A percentile compares a stretch with the other conserved stretches of the same genome.
Evolutionary conservation across 2,113 vertebrate species (phyloP).

Genomic region (Stegastes partitus): DNA sequence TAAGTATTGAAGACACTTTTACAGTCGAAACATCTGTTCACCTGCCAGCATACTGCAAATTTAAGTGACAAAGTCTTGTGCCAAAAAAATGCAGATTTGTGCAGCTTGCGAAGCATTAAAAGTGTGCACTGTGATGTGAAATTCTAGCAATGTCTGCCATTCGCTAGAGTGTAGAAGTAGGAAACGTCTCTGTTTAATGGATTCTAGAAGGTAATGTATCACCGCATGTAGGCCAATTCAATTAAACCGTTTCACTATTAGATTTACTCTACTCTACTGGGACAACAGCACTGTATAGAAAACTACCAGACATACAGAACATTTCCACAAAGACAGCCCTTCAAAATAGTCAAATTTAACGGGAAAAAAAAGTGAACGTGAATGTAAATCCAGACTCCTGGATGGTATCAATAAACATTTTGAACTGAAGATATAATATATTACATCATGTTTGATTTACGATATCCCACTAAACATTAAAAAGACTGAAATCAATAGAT

Average conservation of each 20-base stretch:
- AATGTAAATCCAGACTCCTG: conserved; percentile 41
- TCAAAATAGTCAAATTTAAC: conserved; percentile 55
- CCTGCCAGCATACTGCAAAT: background rate
- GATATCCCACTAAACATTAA: conserved; percentile 47
- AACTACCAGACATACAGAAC: conserved; percentile 59
- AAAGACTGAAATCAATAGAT: conserved; percentile 70
- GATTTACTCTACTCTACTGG: conserved; percentile 70
- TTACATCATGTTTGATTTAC: conserved; percentile 68
- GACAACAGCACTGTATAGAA: conserved; percentile 55
- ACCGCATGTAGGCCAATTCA: conserved; percentile 68
- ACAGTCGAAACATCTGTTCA: conserved; percentile 21
- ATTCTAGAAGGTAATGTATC: conserved; percentile 70
- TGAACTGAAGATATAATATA: conserved; percentile 35
- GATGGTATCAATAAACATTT: conserved; percentile 54
- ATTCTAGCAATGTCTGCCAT: conserved; percentile 21
- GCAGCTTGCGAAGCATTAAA: background rate
- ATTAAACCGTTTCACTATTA: conserved; percentile 73
- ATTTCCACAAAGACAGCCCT: conserved; percentile 54
- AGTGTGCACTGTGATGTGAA: conserved; percentile 21
- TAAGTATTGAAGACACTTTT: conserved; percentile 9
- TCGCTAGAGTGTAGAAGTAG: conserved; percentile 30
- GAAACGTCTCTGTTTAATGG: conserved; percentile 71
- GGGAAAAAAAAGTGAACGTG: conserved; percentile 46
- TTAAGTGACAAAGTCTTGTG: background rate
- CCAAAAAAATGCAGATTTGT: background rate